A percentile compares a stretch with the other conserved stretches of the same genome.
Evolutionary conservation across 2,113 vertebrate genomes (phyloP).

Genomic region (Cardinalis cardinalis): DNA sequence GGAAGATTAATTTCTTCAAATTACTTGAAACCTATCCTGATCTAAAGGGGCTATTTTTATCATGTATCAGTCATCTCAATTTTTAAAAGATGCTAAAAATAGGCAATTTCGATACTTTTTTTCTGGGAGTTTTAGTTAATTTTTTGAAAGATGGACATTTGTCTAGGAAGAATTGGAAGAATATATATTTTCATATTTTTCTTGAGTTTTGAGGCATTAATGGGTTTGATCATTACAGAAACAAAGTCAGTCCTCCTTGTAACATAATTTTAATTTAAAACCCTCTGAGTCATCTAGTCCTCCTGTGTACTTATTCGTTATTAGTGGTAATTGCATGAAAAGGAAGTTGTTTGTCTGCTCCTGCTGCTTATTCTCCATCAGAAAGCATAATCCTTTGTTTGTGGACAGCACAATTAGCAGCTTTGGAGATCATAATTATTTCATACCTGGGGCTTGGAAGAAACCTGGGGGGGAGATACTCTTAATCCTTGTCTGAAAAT

Average conservation of each 20-base stretch:
- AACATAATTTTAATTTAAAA: not conserved
- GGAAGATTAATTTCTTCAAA: not conserved
- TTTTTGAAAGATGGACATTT: not conserved
- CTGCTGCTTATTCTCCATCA: not conserved
- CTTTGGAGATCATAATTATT: conserved; percentile 19
- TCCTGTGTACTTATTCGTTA: not conserved
- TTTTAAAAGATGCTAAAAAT: not conserved
- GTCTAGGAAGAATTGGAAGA: not conserved
- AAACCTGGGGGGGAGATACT: not conserved
- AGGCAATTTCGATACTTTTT: not conserved
- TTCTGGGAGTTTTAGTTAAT: rapidly evolving
- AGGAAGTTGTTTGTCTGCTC: not conserved
- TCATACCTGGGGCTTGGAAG: not conserved
- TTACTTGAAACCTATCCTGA: not conserved
- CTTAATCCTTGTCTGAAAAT: not conserved
- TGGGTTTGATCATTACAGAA: not conserved
- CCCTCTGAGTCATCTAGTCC: not conserved
- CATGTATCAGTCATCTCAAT: not conserved
- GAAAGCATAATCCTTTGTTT: conserved; percentile 20
- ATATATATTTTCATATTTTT: not conserved
- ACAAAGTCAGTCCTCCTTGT: not conserved
- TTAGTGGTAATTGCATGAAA: not conserved
- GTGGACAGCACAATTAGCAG: not conserved
- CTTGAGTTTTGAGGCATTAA: not conserved
- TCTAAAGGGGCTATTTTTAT: not conserved